Evolutionary conservation across 1,140 invertebrate genomes (phyloP).

Genomic region (Drosophila orena): DNA sequence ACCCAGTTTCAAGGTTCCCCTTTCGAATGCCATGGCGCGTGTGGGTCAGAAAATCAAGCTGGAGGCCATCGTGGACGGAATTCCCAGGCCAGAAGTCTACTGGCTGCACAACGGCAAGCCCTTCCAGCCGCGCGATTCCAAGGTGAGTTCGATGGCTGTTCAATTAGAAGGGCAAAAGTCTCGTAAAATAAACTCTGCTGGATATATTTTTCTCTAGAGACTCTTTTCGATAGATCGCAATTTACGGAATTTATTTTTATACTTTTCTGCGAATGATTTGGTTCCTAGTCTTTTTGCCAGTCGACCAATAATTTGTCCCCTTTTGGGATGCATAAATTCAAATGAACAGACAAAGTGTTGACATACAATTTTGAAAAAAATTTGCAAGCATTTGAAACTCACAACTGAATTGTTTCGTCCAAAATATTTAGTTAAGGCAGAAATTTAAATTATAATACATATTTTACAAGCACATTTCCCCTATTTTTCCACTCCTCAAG

Average conservation of each 20-base stretch:
- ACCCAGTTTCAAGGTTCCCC: constrained; percentile 88
- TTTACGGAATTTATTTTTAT: constrained; percentile 3
- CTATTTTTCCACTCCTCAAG: neutral
- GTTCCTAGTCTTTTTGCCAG: neutral
- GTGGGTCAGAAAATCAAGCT: constrained; percentile 90
- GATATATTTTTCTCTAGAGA: neutral
- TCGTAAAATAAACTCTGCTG: neutral
- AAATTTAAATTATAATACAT: neutral
- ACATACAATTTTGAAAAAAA: neutral
- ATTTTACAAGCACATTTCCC: neutral
- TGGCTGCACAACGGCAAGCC: constrained; percentile 90
- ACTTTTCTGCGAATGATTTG: neutral
- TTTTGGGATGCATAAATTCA: constrained; percentile 5
- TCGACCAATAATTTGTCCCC: neutral
- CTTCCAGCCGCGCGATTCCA: constrained; percentile 73
- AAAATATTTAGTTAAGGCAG: neutral
- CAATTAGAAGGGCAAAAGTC: neutral
- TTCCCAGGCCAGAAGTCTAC: constrained; percentile 88
- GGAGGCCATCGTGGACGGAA: constrained; percentile 90
- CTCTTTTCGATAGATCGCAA: neutral
- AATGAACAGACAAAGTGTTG: constrained; percentile 3
- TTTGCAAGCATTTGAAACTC: neutral
- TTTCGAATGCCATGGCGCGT: constrained; percentile 87
- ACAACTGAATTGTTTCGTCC: neutral
- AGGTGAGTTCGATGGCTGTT: constrained; percentile 59